These are phyloP conservation scores for Antechinus stuartii DNA, from an alignment of 2,113 vertebrate genomes.

Conservation along the genomic window DNA sequence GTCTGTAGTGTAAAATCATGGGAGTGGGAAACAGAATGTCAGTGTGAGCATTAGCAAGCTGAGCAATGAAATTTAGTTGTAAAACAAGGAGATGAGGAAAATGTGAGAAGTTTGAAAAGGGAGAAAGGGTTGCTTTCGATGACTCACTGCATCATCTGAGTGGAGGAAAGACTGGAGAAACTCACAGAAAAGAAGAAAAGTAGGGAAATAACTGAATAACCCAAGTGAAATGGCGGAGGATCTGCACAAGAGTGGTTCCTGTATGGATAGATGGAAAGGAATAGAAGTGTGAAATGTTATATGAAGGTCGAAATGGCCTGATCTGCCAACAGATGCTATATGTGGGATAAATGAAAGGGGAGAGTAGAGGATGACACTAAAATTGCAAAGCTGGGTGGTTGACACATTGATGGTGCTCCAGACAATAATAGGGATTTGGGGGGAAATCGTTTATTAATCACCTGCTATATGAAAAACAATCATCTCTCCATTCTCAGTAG, in stretches of 20 bases:
- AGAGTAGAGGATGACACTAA: background rate
- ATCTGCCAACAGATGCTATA: background rate
- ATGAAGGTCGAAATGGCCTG: background rate
- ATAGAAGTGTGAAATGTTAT: background rate
- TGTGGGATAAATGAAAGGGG: background rate
- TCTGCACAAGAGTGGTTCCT: background rate
- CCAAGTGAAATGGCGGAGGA: background rate
- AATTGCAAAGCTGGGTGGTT: background rate
- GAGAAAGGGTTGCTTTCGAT: background rate
- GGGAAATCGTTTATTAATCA: background rate
- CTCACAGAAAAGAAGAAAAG: background rate
- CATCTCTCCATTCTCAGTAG: background rate
- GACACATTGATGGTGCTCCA: background rate
- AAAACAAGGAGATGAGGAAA: background rate
- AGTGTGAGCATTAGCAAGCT: background rate
- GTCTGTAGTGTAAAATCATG: background rate
- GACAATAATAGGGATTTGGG: background rate
- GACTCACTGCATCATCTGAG: background rate
- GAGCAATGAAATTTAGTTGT: background rate
- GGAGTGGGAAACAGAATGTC: background rate
- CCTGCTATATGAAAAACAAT: background rate
- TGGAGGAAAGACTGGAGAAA: background rate
- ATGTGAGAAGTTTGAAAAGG: background rate
- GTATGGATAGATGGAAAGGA: background rate
- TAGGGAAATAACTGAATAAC: background rate